Percentiles rank a stretch among this genome's conserved stretches.
phyloP scores from a whole-genome alignment of 2,113 vertebrate genomes.

The Atlantisia rogersi region DNA sequence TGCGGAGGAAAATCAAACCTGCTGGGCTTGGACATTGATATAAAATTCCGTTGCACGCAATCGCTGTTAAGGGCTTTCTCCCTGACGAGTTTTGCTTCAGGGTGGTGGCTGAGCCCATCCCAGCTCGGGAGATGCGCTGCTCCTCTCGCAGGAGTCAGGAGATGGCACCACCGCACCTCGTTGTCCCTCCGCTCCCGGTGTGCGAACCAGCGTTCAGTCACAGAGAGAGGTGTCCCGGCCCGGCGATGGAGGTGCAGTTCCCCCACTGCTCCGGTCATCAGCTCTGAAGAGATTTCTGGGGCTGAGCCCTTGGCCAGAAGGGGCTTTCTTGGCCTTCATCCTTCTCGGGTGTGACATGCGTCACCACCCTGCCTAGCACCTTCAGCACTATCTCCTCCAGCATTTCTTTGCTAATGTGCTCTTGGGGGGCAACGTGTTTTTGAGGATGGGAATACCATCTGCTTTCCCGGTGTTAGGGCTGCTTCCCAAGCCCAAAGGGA shows the following conservation, averaged over 20 bases:
- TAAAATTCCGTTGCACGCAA: neutral
- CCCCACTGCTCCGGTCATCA: neutral
- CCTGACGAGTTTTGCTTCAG: neutral
- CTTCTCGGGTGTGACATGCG: neutral
- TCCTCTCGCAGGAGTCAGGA: neutral
- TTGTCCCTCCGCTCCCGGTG: neutral
- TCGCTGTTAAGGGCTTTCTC: neutral
- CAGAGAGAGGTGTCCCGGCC: too few relatives aligned
- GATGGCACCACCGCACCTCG: neutral
- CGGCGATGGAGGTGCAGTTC: neutral
- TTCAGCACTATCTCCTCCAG: neutral
- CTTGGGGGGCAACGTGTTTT: rapidly evolving
- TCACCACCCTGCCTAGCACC: neutral
- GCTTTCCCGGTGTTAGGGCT: neutral
- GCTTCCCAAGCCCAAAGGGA: neutral
- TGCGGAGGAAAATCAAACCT: neutral
- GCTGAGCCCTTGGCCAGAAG: neutral
- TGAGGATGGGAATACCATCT: neutral
- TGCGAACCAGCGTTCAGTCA: neutral
- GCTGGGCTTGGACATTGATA: neutral
- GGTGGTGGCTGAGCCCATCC: neutral
- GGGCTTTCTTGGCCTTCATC: neutral
- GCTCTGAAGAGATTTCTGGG: neutral
- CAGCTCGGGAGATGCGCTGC: neutral
- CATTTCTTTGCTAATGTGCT: neutral